Base-by-base conservation (phyloP, 1,140 invertebrate species). In the Musca domestica region DNA sequence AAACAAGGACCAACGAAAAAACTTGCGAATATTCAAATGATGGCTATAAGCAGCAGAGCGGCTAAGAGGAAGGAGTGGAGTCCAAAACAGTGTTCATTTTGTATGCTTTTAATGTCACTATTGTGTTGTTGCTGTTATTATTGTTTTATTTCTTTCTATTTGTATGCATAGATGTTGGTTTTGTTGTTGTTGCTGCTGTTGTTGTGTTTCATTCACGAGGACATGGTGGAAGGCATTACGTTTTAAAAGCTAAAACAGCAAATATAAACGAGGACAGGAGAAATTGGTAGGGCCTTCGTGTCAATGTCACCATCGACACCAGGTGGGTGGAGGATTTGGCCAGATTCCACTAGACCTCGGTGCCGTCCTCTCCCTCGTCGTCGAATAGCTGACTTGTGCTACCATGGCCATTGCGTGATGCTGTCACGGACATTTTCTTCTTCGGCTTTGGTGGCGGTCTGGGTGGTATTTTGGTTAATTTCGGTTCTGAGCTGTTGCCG, bases 311-410 rank as follows among this genome's bases (percentile, higher is more conserved):
- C 64, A 48, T 17, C 61, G 41, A 30, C 61, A 47, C 22, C 2
- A 48, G 51, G 54, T 67, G 25, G 48, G n/a, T 19, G 48, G 48
- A 34, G 34, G 34, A 41, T 41, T 41, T 41, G 54, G 49, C 22
- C 22, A 47, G 54, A 20, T 15, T 47, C 52, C 52, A 68, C 69
- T 81, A 92, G 83, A 94, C 92, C 85, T 93, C 92, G 72, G 92
- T 94, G 48, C 92, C 92, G 73, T 94, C 92, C 75, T 93, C 92
- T 12, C 90, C 91, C 82, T 94, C 92, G 75, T 94, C 92, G 74
- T 93, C 91, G 73, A 92, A 93, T 49, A 92, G 78, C 27, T 91
- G 90, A 70, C 84, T 85, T 71, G 77, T 80, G 69, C 76, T 81
- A 25, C 86, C 87, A 72, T 83, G 86, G 2, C 83, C 81, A 71